Percentiles rank a stretch among this genome's conserved stretches.
Evolutionary conservation across 2,797 vertebrate genomes (phyloP).

Genomic region (Geotrypetes seraphini): DNA sequence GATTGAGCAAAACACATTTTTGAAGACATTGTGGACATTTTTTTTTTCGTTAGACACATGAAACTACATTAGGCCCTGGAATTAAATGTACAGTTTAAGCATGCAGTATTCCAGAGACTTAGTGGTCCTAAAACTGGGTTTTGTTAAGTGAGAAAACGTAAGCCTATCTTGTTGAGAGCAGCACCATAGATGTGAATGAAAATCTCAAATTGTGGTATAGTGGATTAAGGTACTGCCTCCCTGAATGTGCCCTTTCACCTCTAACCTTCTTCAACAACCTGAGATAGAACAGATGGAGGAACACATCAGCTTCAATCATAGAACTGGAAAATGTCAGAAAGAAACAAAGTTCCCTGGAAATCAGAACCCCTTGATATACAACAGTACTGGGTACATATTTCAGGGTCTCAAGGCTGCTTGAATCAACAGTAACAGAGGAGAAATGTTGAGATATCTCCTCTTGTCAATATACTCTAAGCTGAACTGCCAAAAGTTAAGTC

Average conservation of each 20-base stretch:
- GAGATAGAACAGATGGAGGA: conserved; percentile 33
- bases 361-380: conserved; percentile 12
- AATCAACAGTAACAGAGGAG: too few relatives aligned
- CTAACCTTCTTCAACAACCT: conserved; percentile 24
- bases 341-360: conserved; percentile 32
- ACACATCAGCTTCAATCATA: conserved; percentile 37
- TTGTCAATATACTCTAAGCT: too few relatives aligned
- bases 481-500: too few relatives aligned
- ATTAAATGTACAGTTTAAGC: too few relatives aligned
- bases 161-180: conserved; percentile 6
- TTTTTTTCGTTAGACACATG: too few relatives aligned
- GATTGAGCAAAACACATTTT: too few relatives aligned
- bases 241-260: conserved; percentile 33
- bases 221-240: conserved; percentile 26
- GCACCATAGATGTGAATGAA: conserved; percentile 35
- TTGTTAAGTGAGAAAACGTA: conserved; percentile 19
- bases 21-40: too few relatives aligned
- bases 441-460: too few relatives aligned
- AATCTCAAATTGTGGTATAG: conserved; percentile 34
- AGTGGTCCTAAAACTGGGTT: conserved; percentile 18
- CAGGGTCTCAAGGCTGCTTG: conserved; percentile 22
- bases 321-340: conserved; percentile 30
- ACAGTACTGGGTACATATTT: conserved; percentile 35
- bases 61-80: too few relatives aligned
- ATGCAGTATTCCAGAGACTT: conserved; percentile 12